Base-by-base conservation (phyloP, 1,140 invertebrate species). In the Phenacoccus solenopsis region DNA sequence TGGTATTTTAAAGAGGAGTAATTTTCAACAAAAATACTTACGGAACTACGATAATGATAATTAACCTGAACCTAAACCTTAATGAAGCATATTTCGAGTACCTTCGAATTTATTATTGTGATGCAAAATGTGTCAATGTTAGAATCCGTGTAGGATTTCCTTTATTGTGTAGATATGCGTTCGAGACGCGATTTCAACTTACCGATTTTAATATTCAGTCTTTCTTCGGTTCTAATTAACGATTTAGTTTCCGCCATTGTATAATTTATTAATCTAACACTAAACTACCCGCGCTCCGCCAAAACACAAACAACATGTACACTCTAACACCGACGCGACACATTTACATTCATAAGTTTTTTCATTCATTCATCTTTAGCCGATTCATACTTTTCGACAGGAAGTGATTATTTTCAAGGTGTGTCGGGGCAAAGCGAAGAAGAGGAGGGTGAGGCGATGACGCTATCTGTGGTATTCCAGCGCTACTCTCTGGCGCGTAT, bases 261-360 rank as follows among this genome's bases (percentile, higher is more conserved):
- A 2, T 49, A n/a, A 49, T 24, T 64, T 64, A 64, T 64, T 9
- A 27, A 24, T 9, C 4, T 20, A 24, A 64, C 12, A 64, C 3
- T 9, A 25, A 64, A 9, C 20, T 16, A 64, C 59, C 59, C 59
- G 59, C 59, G 25, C 2, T 25, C 20, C 59, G 25, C 20, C 22
- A 27, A 64, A 16, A 27, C 25, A 25, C 59, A 10, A 64, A 64
- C 59, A 24, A 64, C 59, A 64, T 64, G 59, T 64, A 64, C 59
- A 64, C 59, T 64, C 13, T 25, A 64, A 64, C 59, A 64, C 59
- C 21, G 59, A 64, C 59, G 25, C 59, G 59, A 64, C 59, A 64
- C 59, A 64, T 64, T 64, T 64, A 64, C 59, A 64, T 64, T 64
- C 59, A 64, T 64, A 64, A 64, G 59, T 64, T 64, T 64, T 25